phyloP scores from a whole-genome alignment of 2,797 vertebrate species.

The Rhinoraja longicauda region DNA sequence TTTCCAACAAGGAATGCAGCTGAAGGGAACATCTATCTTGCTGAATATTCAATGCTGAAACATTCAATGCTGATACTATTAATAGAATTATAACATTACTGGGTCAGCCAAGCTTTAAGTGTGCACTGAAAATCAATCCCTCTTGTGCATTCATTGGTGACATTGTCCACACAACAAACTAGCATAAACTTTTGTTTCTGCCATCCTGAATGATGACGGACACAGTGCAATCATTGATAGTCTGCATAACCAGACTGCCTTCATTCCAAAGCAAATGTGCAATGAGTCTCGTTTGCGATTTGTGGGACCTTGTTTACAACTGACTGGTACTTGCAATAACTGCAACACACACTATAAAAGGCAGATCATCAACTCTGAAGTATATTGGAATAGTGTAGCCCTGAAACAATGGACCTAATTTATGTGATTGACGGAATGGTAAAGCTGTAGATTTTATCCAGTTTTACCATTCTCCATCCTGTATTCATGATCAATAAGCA shows the following conservation, averaged over 20 bases:
- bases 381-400: neutral
- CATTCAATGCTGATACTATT: no score
- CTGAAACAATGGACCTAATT: neutral
- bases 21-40: neutral
- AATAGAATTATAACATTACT: neutral
- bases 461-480: neutral
- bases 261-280: neutral
- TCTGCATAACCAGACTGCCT: neutral
- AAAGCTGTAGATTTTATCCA: neutral
- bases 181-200: neutral
- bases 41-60: no score
- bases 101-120: no score
- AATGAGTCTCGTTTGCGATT: neutral
- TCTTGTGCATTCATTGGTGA: neutral
- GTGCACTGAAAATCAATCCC: neutral
- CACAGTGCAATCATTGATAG: no score
- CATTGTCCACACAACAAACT: neutral
- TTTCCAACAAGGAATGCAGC: neutral
- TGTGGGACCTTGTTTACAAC: neutral
- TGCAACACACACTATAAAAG: neutral
- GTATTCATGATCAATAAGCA: neutral
- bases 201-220: neutral
- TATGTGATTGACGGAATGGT: neutral
- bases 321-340: neutral
- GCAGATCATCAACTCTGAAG: neutral